Evolutionary conservation across 1,140 invertebrate genomes (phyloP).

Genomic region (Zaprionus ghesquierei): DNA sequence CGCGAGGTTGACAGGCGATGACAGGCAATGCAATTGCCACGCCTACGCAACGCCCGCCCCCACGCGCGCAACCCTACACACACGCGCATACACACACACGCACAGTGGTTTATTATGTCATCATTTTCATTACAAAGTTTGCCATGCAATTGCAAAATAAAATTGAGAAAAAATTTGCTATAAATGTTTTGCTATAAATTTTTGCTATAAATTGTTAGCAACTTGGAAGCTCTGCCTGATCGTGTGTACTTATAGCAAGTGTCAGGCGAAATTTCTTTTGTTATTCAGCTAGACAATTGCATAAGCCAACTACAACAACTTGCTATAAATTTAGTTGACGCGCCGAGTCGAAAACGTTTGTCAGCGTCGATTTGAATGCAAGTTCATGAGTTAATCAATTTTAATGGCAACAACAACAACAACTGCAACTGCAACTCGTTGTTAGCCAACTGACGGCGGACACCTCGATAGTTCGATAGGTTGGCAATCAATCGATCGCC

Average conservation of each 20-base stretch:
- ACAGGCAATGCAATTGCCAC: conserved; percentile 47
- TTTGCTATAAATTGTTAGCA: neutral
- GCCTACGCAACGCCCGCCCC: neutral
- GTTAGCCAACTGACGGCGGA: conserved; percentile 10
- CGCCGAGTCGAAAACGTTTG: conserved; percentile 74
- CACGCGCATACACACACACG: neutral
- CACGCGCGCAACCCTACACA: neutral
- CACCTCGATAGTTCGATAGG: conserved; percentile 13
- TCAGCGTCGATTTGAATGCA: conserved; percentile 73
- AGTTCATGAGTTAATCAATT: conserved; percentile 78
- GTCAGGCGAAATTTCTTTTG: no score
- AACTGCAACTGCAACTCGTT: conserved; percentile 1
- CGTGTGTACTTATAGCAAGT: neutral
- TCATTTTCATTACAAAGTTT: neutral
- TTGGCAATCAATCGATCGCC: conserved; percentile 62
- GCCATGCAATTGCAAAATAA: neutral
- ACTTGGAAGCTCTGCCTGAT: neutral
- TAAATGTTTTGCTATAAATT: neutral
- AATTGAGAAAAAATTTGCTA: neutral
- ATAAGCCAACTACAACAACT: conserved; percentile 40
- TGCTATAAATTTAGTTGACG: conserved; percentile 75
- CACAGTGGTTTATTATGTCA: conserved; percentile 9
- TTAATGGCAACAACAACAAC: conserved; percentile 45
- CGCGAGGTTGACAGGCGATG: conserved; percentile 46
- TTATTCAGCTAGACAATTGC: conserved; percentile 3